Conservation (phyloP, 2,888 invertebrate species). For the Chloroclysta siterata region DNA sequence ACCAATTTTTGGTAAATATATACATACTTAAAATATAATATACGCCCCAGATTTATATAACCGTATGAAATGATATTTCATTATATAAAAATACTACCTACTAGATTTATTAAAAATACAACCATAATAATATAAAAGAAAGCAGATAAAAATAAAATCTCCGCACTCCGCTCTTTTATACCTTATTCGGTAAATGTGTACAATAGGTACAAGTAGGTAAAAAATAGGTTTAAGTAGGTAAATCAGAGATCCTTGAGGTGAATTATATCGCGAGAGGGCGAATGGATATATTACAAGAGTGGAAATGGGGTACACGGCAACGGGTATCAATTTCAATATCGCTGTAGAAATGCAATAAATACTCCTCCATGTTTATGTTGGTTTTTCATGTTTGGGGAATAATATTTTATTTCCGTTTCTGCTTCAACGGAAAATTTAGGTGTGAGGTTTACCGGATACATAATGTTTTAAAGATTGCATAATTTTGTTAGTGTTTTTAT, state of each 20-base stretch:
- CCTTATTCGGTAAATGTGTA: constrained; percentile 11
- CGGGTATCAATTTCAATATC: constrained; percentile 50
- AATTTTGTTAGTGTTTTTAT: too few species aligned
- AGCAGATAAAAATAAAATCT: neutral
- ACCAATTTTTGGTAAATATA: too few species aligned
- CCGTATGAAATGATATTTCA: too few species aligned
- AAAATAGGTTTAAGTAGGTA: constrained; percentile 23
- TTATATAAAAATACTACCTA: too few species aligned
- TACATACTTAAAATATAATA: too few species aligned
- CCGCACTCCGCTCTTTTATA: neutral
- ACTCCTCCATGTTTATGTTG: constrained; percentile 28
- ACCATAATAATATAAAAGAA: too few species aligned
- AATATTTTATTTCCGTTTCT: constrained; percentile 26
- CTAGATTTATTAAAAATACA: too few species aligned
- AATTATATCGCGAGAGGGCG: constrained; percentile 31
- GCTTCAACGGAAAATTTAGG: neutral
- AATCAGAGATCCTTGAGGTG: constrained; percentile 30
- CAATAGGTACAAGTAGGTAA: constrained; percentile 25
- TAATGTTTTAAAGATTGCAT: too few species aligned
- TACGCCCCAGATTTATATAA: too few species aligned
- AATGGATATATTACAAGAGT: constrained; percentile 40
- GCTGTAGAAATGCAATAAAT: constrained; percentile 45
- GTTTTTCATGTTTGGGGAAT: constrained; percentile 26
- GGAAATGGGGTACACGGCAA: constrained; percentile 43
- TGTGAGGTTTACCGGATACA: too few species aligned